Conservation (phyloP, 1,140 invertebrate species). For the Metaphire vulgaris region DNA sequence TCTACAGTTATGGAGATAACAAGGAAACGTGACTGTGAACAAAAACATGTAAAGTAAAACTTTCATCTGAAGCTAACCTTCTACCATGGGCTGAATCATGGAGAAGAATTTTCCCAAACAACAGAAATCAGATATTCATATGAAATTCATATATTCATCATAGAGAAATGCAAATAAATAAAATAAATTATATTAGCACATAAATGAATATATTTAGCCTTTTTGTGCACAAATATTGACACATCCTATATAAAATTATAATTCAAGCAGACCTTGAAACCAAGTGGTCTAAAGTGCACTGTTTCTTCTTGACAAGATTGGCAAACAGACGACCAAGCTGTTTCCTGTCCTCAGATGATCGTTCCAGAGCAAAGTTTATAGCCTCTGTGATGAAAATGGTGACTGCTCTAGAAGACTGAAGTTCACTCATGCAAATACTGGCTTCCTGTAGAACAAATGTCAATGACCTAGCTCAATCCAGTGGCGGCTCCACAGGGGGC, state of each 20-base stretch:
- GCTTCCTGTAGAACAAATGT: constrained; percentile 53
- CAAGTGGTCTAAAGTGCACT: constrained; percentile 44
- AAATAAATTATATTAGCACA: not conserved
- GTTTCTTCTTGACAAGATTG: constrained; percentile 47
- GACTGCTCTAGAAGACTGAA: constrained; percentile 38
- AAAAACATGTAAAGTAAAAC: no score
- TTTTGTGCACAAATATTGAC: not conserved
- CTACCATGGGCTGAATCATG: no score
- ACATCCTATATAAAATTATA: not conserved
- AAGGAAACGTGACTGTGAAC: no score
- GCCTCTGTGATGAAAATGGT: constrained; percentile 45
- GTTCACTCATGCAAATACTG: constrained; percentile 47
- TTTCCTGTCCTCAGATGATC: constrained; percentile 43
- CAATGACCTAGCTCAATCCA: no score
- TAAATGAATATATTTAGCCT: no score
- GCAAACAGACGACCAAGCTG: constrained; percentile 50
- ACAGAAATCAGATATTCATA: no score
- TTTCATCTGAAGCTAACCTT: no score
- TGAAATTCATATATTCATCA: no score
- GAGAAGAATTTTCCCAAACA: no score
- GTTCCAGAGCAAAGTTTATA: constrained; percentile 52
- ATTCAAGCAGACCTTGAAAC: constrained; percentile 42
- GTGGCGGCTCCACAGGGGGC: no score
- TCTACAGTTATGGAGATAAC: no score
- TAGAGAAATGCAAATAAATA: no score